phyloP scores from a whole-genome alignment of 2,113 vertebrate species.

The Daphoenositta chrysoptera region DNA sequence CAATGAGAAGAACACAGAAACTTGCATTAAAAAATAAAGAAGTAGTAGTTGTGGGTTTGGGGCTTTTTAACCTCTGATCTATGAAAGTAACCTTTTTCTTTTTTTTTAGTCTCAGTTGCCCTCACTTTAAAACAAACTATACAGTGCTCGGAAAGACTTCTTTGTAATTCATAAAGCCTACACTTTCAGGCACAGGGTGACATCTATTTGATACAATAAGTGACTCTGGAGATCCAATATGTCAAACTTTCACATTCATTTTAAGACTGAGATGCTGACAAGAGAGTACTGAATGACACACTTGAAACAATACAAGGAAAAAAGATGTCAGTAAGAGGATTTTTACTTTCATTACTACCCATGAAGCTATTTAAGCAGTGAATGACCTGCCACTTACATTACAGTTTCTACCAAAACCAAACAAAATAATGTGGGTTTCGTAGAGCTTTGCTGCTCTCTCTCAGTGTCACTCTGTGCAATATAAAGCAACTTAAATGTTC shows the following conservation, averaged over 20 bases:
- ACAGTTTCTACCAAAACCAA: background rate
- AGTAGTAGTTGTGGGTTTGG: background rate
- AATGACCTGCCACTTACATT: background rate
- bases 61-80: background rate
- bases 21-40: background rate
- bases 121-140: background rate
- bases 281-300: background rate
- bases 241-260: background rate
- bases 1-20: background rate
- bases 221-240: accelerated
- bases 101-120: background rate
- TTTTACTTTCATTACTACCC: background rate
- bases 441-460: background rate
- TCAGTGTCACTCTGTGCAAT: background rate
- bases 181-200: background rate
- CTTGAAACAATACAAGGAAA: background rate
- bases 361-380: background rate
- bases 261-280: background rate
- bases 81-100: background rate
- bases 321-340: background rate
- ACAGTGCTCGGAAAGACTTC: background rate
- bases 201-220: accelerated
- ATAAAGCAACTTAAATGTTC: background rate
- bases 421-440: background rate
- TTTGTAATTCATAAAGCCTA: background rate